Evolutionary conservation across 2,797 vertebrate genomes (phyloP).

Genomic region (Cossypha heuglini): DNA sequence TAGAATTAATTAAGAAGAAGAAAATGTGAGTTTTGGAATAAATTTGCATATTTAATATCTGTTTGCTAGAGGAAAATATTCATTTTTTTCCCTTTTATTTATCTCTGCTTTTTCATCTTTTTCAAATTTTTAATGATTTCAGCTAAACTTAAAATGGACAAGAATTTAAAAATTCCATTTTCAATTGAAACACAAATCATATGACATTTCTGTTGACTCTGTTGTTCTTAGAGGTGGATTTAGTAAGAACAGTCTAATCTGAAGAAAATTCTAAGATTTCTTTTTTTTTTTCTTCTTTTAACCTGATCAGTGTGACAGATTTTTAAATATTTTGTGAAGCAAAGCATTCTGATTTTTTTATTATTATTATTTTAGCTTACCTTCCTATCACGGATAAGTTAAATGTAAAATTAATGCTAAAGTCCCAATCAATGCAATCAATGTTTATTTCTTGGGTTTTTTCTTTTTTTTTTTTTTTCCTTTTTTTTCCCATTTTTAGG

Average conservation of each 20-base stretch:
- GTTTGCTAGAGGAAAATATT: background rate
- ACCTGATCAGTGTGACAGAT: background rate
- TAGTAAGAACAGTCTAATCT: background rate
- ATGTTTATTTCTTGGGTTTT: background rate
- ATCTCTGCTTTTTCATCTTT: background rate
- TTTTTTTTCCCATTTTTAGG: background rate
- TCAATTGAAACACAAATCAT: background rate
- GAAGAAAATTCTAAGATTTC: background rate
- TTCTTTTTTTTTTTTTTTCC: too few relatives aligned
- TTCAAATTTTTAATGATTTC: background rate
- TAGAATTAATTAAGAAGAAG: background rate
- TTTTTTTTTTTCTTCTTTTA: background rate
- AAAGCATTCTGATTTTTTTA: background rate
- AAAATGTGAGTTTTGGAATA: background rate
- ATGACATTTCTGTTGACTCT: background rate
- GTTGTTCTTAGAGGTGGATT: background rate
- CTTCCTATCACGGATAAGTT: background rate
- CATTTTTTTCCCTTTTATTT: background rate
- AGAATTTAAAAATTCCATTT: background rate
- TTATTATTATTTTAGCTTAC: background rate
- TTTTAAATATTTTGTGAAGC: background rate
- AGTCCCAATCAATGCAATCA: rapidly evolving
- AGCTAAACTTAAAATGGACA: background rate
- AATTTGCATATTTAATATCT: background rate
- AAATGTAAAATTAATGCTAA: background rate